Evolutionary conservation across 37 sponge, comb jelly and placozoan species (phyloP), one percentile per base, ranked within the genome.

Genomic region (Geodia barretti): DNA sequence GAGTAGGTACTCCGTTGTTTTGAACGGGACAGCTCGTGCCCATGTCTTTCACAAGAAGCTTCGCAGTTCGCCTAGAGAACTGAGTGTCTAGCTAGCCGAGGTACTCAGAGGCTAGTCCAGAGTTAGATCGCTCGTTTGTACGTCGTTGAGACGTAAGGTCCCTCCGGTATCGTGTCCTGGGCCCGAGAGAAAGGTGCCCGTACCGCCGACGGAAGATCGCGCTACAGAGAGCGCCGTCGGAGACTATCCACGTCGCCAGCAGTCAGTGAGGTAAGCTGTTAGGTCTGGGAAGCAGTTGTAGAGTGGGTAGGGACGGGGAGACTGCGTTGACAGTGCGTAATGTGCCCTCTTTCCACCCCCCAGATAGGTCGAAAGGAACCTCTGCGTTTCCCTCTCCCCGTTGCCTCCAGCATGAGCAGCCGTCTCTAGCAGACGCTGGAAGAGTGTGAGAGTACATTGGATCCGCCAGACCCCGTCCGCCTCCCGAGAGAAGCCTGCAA

Each of bases 1-100:
- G 82, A 82, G 70, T 74, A 82, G 82, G 82, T 74, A 74, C 14
- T 29, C 3, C 32, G 65, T 68, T 68, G 68, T 68, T 68, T 68
- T 68, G 30, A 28, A 68, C 34, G 54, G 11, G 14, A 47, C 11
- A 14, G 11, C 54, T 14, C 7, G 54, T 47, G 54, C 54, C 11
- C 54, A 47, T 47, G 54, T 47, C 11, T 47, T 47, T 14, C 11
- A 14, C 14, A 17, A 47, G 54, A 47, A 47, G 54, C 54, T 47
- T 47, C 54, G 14, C 54, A 47, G 54, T 47, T 47, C 54, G 11
- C 11, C 14, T 47, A 14, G 54, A 47, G 54, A 47, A 47, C 54
- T 47, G 54, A 17, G 7, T 17, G 54, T 47, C 54, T 7, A 47
- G 14, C 32, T 68, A 28, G 68, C 34, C 20, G 68, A 68, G 68